phyloP scores from a whole-genome alignment of 2,113 vertebrate genomes.

The Psettodes erumei region DNA sequence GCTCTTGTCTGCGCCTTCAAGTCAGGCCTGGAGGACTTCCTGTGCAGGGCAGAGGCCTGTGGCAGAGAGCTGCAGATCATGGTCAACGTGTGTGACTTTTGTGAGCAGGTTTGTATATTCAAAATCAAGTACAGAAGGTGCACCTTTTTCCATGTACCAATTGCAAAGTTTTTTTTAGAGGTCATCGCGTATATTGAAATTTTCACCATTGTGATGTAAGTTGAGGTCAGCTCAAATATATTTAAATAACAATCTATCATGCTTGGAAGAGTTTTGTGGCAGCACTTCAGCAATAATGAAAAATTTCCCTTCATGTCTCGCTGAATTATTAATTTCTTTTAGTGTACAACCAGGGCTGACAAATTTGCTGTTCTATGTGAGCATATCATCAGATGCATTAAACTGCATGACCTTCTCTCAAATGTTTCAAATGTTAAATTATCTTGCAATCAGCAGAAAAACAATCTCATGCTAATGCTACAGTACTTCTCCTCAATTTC shows the following conservation, averaged over 20 bases:
- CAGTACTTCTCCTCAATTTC: too few relatives aligned
- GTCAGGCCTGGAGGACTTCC: constrained; percentile 84
- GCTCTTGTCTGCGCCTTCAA: constrained; percentile 79
- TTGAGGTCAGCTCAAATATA: too few relatives aligned
- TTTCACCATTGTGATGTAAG: too few relatives aligned
- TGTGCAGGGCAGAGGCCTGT: constrained; percentile 84
- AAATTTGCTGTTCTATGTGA: not conserved
- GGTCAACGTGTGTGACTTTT: constrained; percentile 84
- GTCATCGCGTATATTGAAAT: too few relatives aligned
- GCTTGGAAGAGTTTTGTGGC: not conserved
- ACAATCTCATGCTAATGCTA: too few relatives aligned
- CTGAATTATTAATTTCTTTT: not conserved
- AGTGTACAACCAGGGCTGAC: not conserved
- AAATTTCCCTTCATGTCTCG: too few relatives aligned
- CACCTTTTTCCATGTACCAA: too few relatives aligned
- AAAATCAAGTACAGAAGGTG: not conserved
- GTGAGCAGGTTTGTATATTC: constrained; percentile 84
- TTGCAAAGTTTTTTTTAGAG: too few relatives aligned
- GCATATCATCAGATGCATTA: not conserved
- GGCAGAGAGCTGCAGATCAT: constrained; percentile 85
- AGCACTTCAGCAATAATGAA: not conserved
- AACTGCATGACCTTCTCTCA: too few relatives aligned
- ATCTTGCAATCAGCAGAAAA: too few relatives aligned
- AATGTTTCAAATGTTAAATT: too few relatives aligned
- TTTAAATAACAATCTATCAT: too few relatives aligned